These are phyloP conservation scores for Eospalax fontanierii DNA, from an alignment of 2,797 vertebrate genomes.

Conservation along the genomic window DNA sequence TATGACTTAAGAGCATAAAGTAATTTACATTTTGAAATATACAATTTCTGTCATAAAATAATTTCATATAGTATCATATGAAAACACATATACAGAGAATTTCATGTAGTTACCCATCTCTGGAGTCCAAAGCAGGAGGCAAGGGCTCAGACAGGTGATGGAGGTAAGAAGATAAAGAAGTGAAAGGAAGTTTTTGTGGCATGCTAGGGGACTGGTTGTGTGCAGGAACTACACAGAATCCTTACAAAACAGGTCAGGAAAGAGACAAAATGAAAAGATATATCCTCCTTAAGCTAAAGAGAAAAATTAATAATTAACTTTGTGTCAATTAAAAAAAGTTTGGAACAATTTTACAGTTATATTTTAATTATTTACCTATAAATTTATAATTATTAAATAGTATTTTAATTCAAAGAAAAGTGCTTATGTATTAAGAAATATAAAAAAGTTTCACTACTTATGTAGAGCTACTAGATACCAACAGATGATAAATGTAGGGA, in stretches of 20 bases:
- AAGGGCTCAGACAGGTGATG: background rate
- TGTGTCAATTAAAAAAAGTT: background rate
- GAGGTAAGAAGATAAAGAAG: no score
- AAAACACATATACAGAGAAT: no score
- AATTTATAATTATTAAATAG: background rate
- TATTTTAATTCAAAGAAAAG: background rate
- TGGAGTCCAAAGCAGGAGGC: no score
- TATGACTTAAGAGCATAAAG: background rate
- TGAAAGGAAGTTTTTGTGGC: no score
- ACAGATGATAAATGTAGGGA: background rate
- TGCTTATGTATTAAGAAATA: background rate
- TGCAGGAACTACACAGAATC: accelerated
- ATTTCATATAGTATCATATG: no score
- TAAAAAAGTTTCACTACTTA: background rate
- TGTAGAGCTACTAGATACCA: background rate
- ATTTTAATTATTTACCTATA: background rate
- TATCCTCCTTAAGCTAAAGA: background rate
- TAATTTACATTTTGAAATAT: no score
- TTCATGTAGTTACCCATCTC: no score
- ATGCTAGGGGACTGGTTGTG: background rate
- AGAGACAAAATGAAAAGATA: background rate
- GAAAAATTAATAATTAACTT: background rate
- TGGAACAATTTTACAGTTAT: background rate
- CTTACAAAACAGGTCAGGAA: background rate
- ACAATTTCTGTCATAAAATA: no score